Evolutionary conservation across 1,140 invertebrate species (phyloP), one percentile per base, ranked within the genome.

Genomic region (Tachypleus tridentatus): DNA sequence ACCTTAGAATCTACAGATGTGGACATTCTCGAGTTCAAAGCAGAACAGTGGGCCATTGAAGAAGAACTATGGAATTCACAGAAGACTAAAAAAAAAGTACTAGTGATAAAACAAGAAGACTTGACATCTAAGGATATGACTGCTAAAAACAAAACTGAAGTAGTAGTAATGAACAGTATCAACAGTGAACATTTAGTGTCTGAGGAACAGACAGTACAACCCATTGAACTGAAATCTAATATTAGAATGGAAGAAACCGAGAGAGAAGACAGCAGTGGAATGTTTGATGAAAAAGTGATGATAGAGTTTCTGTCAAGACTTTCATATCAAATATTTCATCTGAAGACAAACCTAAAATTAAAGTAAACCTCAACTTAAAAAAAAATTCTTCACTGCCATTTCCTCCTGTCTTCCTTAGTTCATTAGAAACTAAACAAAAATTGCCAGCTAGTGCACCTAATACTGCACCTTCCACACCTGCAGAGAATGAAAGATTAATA

Each of bases 331-430:
- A 8, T 59, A 29, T 51, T 49, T 63, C 62, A 50, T 51, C 54
- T 49, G 68, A 69, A 53, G 54, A 65, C 4, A 60, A 61, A 52
- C 67, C 65, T 58, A 67, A 68, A 58, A 71, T 72, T 53, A 66
- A 70, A 57, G 70, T 72, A 4, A 71, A 69, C 56, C 58, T 72
- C 5, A 72, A 72, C 56, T 62, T 70, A 7, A 66, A 66, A 50
- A 69, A 69, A 58, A 64, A 69, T 49, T 58, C 63, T 4, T 61
- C 63, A 49, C 59, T 57, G 58, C 60, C 61, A 5, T 64, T 63
- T 29, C 63, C 60, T n/a, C 60, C 63, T 10, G 63, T 64, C 62
- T 67, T 63, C 4, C 66, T 63, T 49, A 62, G 51, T 6, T 60
- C 58, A 29, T 29, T 29, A 29, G 29, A 29, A 29, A 29, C 29